Base-by-base conservation (phyloP, 2,113 vertebrate genomes). In the Tachysurus vachellii region DNA sequence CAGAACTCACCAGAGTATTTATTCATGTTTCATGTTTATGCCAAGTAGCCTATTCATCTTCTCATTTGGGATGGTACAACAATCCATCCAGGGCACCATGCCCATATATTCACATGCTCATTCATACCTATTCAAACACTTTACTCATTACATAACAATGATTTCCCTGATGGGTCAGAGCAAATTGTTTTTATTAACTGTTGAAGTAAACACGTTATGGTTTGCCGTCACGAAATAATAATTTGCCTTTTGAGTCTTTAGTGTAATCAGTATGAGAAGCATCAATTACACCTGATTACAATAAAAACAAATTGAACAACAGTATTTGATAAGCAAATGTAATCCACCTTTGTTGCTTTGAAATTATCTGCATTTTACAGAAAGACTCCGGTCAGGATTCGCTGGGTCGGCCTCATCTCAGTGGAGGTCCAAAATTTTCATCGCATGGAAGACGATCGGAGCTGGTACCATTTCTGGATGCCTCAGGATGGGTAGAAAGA, bases 321-420 rank as follows among this genome's bases (percentile, higher is more conserved):
- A 36, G 56, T n/a, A 85, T 85, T 77, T 77, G 57, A 64, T 50
- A 76, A 77, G 42, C 71, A 85, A 75, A 75, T 62, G 71, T 77
- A 42, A 47, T 85, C 3, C 80, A 64, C 13, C 57, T 44, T 64
- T 64, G 10, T 31, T 80, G 53, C 76, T 56, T 56, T 6, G n/a
- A 77, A 17, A 80, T 80, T 31, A 80, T 80, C 17, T 2, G 17
- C 10, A 56, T 54, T 80, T 80, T 80, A 80, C 53, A 56, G 53
- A 56, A 80, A 80, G 1, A 10, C 76, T 56, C 16, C 9, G 5
- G 26, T 61, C 21, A n/a, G n/a, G n/a, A n/a, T n/a, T n/a, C n/a
- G n/a, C n/a, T n/a, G n/a, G n/a, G n/a, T n/a, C n/a, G n/a, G n/a
- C n/a, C n/a, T n/a, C n/a, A n/a, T n/a, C n/a, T n/a, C n/a, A n/a